Evolutionary conservation across 1,140 invertebrate species (phyloP).

Genomic region (Phenacoccus solenopsis): DNA sequence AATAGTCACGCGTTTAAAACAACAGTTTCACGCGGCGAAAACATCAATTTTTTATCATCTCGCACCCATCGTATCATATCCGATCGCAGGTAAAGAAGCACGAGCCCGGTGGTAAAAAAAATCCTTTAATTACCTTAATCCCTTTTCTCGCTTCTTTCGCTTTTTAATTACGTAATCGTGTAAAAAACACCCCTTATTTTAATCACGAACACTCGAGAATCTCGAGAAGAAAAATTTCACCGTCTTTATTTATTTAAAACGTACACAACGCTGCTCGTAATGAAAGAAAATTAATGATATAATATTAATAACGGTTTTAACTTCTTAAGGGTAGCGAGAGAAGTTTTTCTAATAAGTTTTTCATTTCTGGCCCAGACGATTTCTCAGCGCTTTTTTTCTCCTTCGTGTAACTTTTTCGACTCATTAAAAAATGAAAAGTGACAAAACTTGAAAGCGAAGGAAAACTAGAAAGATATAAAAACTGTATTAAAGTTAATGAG

Average conservation of each 20-base stretch:
- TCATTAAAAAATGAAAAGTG: slow-evolving; percentile 16
- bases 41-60: too few species aligned
- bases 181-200: background rate
- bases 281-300: slow-evolving; percentile 3
- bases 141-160: background rate
- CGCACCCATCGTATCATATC: too few species aligned
- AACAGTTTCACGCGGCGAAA: too few species aligned
- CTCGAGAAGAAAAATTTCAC: background rate
- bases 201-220: background rate
- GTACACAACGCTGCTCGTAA: background rate
- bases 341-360: background rate
- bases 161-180: background rate
- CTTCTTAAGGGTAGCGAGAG: background rate
- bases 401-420: slow-evolving; percentile 5
- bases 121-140: background rate
- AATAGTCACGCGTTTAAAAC: too few species aligned
- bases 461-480: slow-evolving; percentile 9
- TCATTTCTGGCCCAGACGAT: background rate
- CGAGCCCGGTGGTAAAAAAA: background rate
- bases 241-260: background rate
- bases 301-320: slow-evolving; percentile 3
- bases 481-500: slow-evolving; percentile 18
- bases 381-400: background rate
- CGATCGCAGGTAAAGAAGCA: background rate
- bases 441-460: background rate